Conservation (phyloP, 1,140 invertebrate genomes). For the Trichonephila clavata region DNA sequence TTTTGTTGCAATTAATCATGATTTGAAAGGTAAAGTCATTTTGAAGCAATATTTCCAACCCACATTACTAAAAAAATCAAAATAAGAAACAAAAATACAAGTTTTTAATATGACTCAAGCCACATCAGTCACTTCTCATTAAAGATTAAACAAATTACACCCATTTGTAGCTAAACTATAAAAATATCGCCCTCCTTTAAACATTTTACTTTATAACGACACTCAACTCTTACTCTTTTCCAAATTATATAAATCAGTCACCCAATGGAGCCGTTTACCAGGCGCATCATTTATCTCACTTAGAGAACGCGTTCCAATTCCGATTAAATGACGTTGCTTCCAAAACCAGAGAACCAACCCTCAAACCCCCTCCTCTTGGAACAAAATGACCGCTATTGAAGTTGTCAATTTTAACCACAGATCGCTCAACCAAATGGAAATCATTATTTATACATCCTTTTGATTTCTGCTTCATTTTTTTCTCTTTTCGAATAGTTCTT, state of each 20-base stretch:
- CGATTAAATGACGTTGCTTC: constrained; percentile 2
- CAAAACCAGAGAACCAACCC: background rate
- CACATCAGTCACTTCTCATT: background rate
- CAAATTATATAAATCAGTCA: constrained; percentile 30
- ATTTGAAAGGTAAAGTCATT: too few species aligned
- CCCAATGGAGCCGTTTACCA: background rate
- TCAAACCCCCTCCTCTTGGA: background rate
- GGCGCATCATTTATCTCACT: background rate
- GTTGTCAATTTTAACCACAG: constrained; percentile 35
- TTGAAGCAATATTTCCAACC: too few species aligned
- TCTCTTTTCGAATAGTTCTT: background rate
- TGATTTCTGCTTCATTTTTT: background rate
- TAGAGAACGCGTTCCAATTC: background rate
- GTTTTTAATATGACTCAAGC: too few species aligned
- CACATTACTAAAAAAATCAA: too few species aligned
- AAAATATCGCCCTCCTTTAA: background rate
- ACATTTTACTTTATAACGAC: background rate
- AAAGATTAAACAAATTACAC: constrained; percentile 12
- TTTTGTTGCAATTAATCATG: too few species aligned
- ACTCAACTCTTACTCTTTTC: background rate
- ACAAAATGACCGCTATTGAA: constrained; percentile 41
- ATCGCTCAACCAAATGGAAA: constrained; percentile 35
- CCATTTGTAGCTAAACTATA: background rate
- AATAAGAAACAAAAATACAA: too few species aligned
- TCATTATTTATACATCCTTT: constrained; percentile 35